phyloP scores from a whole-genome alignment of 2,888 invertebrate species.

The Heliconius cydno region DNA sequence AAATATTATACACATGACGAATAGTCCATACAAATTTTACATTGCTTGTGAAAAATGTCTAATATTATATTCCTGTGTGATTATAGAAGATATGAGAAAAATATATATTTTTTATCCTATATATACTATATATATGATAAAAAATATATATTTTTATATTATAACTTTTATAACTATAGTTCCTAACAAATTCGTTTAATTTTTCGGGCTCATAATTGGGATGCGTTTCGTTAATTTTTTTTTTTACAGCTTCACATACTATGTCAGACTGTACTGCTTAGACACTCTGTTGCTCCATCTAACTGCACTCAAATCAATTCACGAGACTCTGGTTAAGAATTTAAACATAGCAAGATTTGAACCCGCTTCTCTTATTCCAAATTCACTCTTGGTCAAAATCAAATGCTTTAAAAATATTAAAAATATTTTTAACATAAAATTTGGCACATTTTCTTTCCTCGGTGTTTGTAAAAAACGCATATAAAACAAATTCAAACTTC shows the following conservation, averaged over 20 bases:
- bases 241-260: too few species aligned
- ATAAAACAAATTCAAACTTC: too few species aligned
- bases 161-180: too few species aligned
- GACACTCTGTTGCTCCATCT: neutral
- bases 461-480: neutral
- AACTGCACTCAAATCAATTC: neutral
- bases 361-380: too few species aligned
- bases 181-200: neutral
- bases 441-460: too few species aligned
- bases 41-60: neutral
- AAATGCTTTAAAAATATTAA: neutral
- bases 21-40: neutral
- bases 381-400: neutral
- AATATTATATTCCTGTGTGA: neutral
- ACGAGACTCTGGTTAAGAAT: neutral
- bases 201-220: neutral
- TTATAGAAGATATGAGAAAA: neutral
- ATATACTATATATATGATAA: too few species aligned
- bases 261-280: neutral
- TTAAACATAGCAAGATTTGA: too few species aligned
- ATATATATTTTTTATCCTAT: neutral
- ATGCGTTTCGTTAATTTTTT: too few species aligned
- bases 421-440: too few species aligned
- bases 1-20: conserved; percentile 16
- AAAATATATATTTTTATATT: too few species aligned